phyloP scores from a whole-genome alignment of 1,140 invertebrate species.

The Linepithema humile region DNA sequence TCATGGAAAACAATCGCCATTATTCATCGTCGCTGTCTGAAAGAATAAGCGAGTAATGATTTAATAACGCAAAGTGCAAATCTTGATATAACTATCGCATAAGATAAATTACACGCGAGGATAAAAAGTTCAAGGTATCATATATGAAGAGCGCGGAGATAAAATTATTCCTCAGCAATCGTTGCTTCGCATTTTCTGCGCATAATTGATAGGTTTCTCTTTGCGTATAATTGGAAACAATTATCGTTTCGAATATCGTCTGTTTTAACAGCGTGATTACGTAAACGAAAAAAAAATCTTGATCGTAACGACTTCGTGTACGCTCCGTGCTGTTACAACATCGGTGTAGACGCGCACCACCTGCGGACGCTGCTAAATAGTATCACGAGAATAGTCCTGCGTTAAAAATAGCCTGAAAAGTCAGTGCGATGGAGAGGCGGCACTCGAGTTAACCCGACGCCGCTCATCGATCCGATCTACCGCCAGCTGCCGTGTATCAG shows the following conservation, averaged over 20 bases:
- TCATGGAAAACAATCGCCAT: background rate
- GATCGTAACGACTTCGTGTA: background rate
- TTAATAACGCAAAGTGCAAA: background rate
- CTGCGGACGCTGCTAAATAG: slow-evolving; percentile 23
- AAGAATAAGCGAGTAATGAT: background rate
- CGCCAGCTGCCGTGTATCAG: slow-evolving; percentile 19
- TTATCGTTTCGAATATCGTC: background rate
- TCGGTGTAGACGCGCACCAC: background rate
- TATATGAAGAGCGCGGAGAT: background rate
- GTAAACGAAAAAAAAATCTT: background rate
- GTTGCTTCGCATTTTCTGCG: background rate
- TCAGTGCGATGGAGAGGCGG: slow-evolving; percentile 37
- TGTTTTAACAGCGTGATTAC: slow-evolving; percentile 9
- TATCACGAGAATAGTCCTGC: slow-evolving; percentile 48
- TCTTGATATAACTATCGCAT: background rate
- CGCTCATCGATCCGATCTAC: slow-evolving; percentile 40
- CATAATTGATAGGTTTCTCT: background rate
- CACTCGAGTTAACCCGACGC: slow-evolving; percentile 25
- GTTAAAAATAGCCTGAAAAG: slow-evolving; percentile 43
- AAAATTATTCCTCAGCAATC: background rate
- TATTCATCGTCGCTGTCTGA: background rate
- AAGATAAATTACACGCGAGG: background rate
- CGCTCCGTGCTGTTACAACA: slow-evolving; percentile 16
- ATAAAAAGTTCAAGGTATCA: background rate
- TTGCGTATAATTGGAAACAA: background rate